phyloP scores from a whole-genome alignment of 2,113 vertebrate genomes.

The Apus apus region DNA sequence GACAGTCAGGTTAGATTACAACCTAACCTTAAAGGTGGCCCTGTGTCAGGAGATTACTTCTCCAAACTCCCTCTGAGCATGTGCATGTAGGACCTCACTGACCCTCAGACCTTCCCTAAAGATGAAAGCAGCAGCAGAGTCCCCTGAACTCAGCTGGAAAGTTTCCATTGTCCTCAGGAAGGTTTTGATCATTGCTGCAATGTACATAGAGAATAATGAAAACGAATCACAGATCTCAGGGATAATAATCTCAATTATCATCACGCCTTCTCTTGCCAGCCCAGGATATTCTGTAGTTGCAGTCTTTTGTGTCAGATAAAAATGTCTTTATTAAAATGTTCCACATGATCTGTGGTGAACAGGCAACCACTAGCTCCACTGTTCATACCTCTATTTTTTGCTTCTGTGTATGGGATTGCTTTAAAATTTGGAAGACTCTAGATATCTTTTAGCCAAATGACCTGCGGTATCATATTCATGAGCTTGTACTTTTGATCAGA shows the following conservation, averaged over 20 bases:
- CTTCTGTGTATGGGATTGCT: slow-evolving; percentile 53
- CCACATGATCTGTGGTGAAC: neutral
- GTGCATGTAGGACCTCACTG: neutral
- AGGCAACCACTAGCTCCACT: slow-evolving; percentile 21
- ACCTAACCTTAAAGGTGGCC: neutral
- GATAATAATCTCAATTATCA: slow-evolving; percentile 31
- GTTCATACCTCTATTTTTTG: slow-evolving; percentile 21
- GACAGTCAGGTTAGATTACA: neutral
- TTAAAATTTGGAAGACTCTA: slow-evolving; percentile 49
- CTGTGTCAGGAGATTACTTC: neutral
- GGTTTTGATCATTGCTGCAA: neutral
- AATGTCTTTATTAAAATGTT: slow-evolving; percentile 21
- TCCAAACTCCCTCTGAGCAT: neutral
- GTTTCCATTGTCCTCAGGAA: neutral
- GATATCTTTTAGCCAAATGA: slow-evolving; percentile 51
- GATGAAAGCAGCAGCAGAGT: neutral
- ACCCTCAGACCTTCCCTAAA: neutral
- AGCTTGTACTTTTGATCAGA: slow-evolving; percentile 68
- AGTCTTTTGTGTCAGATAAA: slow-evolving; percentile 9
- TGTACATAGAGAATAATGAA: neutral
- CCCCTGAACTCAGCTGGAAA: neutral
- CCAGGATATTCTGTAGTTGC: neutral
- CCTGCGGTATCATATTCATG: slow-evolving; percentile 43
- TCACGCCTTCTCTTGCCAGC: neutral
- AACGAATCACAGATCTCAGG: neutral